phyloP scores from a whole-genome alignment of 2,113 vertebrate species.

The Heptranchias perlo region DNA sequence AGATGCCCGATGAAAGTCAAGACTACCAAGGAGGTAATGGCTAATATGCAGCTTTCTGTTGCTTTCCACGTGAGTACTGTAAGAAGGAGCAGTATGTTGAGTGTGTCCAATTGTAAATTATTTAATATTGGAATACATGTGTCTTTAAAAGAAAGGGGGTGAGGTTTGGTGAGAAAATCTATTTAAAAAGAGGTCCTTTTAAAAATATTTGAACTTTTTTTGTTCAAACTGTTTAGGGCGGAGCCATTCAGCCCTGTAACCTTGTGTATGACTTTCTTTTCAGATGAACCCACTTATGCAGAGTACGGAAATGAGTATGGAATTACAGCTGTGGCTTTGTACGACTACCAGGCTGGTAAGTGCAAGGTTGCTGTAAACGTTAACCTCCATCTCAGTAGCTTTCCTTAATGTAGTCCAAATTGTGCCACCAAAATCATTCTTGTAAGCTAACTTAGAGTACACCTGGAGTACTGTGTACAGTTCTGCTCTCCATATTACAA shows the following conservation, averaged over 20 bases:
- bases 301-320: constrained; percentile 80
- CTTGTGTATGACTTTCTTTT: neutral
- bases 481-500: neutral
- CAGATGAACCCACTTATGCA: constrained; percentile 66
- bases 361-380: neutral
- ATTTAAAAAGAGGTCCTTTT: neutral
- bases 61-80: neutral
- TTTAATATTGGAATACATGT: too few relatives aligned
- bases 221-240: neutral
- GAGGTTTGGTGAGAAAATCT: neutral
- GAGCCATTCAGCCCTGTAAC: neutral
- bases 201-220: neutral
- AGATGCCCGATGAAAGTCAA: constrained; percentile 54
- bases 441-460: neutral
- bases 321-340: constrained; percentile 87
- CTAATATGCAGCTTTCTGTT: neutral
- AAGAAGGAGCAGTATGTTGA: neutral
- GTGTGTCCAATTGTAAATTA: neutral
- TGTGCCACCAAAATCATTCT: neutral
- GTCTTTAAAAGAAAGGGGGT: neutral
- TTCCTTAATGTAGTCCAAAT: neutral
- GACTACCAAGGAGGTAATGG: constrained; percentile 59
- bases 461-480: neutral
- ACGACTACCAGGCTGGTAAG: constrained; percentile 97
- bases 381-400: too few relatives aligned